Evolutionary conservation across 2,113 vertebrate species (phyloP).

Genomic region (Procavia capensis): DNA sequence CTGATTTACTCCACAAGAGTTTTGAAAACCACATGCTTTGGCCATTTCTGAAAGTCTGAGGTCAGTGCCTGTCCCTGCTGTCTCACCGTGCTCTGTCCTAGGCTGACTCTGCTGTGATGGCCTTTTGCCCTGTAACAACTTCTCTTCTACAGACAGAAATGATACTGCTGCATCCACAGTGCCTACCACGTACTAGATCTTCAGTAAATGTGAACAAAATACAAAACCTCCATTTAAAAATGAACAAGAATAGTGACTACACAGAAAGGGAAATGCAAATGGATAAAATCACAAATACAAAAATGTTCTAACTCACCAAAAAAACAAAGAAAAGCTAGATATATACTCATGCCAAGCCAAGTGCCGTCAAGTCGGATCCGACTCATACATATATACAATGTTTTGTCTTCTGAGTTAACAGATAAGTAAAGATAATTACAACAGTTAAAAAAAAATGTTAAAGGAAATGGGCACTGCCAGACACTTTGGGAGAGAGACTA

Average conservation of each 20-base stretch:
- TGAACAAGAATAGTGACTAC: neutral
- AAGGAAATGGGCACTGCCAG: neutral
- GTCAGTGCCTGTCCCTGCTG: neutral
- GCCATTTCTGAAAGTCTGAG: neutral
- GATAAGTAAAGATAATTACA: neutral
- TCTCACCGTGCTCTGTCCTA: neutral
- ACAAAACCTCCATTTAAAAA: neutral
- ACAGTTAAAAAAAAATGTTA: slow-evolving; percentile 2
- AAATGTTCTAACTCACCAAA: neutral
- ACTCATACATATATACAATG: no score
- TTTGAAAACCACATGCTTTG: neutral
- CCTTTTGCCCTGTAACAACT: neutral
- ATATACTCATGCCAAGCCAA: no score
- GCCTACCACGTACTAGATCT: neutral
- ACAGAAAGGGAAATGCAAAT: neutral
- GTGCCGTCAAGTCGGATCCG: no score
- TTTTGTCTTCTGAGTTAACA: neutral
- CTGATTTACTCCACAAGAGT: neutral
- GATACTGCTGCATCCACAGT: neutral
- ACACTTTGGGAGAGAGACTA: neutral
- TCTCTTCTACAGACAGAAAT: neutral
- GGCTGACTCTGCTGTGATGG: neutral
- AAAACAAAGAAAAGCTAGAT: neutral
- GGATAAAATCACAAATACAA: neutral
- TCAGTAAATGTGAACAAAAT: neutral